A percentile compares a stretch with the other conserved stretches of the same genome.
These are phyloP conservation scores for Drosophila birchii DNA, from an alignment of 2,888 invertebrate species.

Conservation along the genomic window DNA sequence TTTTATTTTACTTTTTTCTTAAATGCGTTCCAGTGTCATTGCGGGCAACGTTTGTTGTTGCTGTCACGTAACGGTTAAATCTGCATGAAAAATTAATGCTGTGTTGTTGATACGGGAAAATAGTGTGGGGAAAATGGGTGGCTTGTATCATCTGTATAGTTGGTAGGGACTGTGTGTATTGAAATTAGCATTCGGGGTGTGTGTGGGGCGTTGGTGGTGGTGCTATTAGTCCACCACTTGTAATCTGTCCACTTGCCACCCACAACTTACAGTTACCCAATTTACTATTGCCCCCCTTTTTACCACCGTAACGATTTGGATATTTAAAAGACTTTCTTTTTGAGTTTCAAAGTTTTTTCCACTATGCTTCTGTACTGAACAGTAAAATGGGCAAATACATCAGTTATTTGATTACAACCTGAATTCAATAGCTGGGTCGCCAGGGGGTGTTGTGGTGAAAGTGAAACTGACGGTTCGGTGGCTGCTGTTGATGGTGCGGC, in stretches of 20 bases:
- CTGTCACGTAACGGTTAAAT: constrained; percentile 79
- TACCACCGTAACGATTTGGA: not conserved
- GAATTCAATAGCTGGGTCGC: constrained; percentile 46
- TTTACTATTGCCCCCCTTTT: constrained; percentile 4
- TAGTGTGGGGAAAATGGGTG: constrained; percentile 2
- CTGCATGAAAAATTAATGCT: constrained; percentile 77
- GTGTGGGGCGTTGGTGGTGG: not conserved
- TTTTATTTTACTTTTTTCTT: not conserved
- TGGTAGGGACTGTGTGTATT: constrained; percentile 6
- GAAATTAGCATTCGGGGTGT: constrained; percentile 26
- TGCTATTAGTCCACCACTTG: constrained; percentile 1
- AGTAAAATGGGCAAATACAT: not conserved
- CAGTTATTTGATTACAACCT: not conserved
- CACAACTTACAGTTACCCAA: constrained; percentile 9
- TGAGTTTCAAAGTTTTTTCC: not conserved
- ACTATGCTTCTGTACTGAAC: not conserved
- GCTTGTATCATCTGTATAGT: not conserved
- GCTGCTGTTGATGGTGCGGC: constrained; percentile 31
- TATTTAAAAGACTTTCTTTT: not conserved
- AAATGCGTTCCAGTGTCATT: constrained; percentile 10
- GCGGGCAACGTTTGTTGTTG: constrained; percentile 58
- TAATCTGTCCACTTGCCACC: constrained; percentile 1
- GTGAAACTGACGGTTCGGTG: constrained; percentile 45
- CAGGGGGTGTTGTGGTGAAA: constrained; percentile 35
- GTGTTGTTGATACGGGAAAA: constrained; percentile 27